A percentile compares a stretch with the other conserved stretches of the same genome.
phyloP scores from a whole-genome alignment of 2,888 invertebrate genomes.

The Macrophya annulata region DNA sequence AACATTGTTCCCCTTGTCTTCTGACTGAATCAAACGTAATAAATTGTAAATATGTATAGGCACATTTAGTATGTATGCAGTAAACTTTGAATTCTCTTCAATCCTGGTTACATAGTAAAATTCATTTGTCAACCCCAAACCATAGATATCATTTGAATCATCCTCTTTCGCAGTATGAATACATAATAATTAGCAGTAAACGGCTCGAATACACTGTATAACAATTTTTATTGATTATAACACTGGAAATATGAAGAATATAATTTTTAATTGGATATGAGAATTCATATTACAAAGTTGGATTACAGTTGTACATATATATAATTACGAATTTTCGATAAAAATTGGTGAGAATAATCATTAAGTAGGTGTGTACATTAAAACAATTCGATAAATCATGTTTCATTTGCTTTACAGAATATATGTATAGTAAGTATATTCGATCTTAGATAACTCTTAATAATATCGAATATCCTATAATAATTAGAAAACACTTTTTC shows the following conservation, averaged over 20 bases:
- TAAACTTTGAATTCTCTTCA: background rate
- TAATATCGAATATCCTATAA: slow-evolving; percentile 20
- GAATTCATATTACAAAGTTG: slow-evolving; percentile 76
- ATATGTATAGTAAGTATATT: slow-evolving; percentile 13
- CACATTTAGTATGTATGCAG: background rate
- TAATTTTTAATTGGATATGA: slow-evolving; percentile 77
- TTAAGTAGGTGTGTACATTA: slow-evolving; percentile 19
- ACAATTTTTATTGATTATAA: slow-evolving; percentile 78
- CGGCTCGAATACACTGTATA: slow-evolving; percentile 71
- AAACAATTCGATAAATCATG: slow-evolving; percentile 26
- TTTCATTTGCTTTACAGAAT: slow-evolving; percentile 11
- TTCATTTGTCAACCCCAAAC: background rate
- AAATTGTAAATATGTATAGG: slow-evolving; percentile 34
- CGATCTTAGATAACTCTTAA: background rate
- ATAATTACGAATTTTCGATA: slow-evolving; percentile 71
- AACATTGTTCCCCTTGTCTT: slow-evolving; percentile 84
- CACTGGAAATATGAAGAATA: slow-evolving; percentile 79
- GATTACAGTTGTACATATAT: slow-evolving; percentile 71
- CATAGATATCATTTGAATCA: background rate
- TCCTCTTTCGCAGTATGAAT: background rate
- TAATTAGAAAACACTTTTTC: slow-evolving; percentile 17
- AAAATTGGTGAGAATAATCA: slow-evolving; percentile 66
- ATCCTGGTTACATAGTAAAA: background rate
- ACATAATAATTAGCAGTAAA: slow-evolving; percentile 16
- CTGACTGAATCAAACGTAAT: background rate